Base-by-base conservation (phyloP, 2,888 invertebrate genomes). In the Falcaria lacertinaria region DNA sequence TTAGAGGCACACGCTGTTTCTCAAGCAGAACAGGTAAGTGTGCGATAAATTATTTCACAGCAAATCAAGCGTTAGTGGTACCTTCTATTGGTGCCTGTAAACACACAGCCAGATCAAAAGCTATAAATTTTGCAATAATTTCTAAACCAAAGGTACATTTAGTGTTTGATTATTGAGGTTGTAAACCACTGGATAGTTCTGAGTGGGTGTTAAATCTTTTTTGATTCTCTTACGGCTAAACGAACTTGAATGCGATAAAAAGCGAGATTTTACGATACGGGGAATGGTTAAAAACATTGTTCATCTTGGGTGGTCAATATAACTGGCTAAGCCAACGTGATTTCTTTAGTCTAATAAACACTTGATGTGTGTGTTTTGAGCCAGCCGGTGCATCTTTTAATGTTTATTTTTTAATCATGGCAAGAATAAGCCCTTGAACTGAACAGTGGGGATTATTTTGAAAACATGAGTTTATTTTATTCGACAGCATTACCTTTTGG, bases 181-280 rank as follows among this genome's bases (percentile, higher is more conserved):
- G 65, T 79, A 80, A 79, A 75, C 62, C 64, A 67, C 54, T 68
- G 64, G 64, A 73, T 69, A 25, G 62, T 58, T 60, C 52, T 39
- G 74, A 77, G 85, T 83, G 80, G 84, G 83, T 73, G 83, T 85
- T 73, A 74, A 77, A 77, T 77, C 77, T 80, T 75, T 79, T 70
- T 75, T 66, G 69, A 74, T 80, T 71, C 68, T 69, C 65, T 71
- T 72, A 69, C 64, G 66, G 59, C 52, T 69, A 68, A 72, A 79
- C 67, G 70, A 65, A 67, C 69, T 65, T 62, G 64, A 64, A 64
- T 60, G 69, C 71, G 80, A 86, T 86, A 87, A 86, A 84, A 84
- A 79, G 72, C 60, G 57, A 82, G 88, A 87, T 88, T 87, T 88
- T 88, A 86, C 71, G 84, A 87, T 88, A 85, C 70, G 64, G 63